phyloP scores from a whole-genome alignment of 2,113 vertebrate species.

The Ictalurus punctatus region DNA sequence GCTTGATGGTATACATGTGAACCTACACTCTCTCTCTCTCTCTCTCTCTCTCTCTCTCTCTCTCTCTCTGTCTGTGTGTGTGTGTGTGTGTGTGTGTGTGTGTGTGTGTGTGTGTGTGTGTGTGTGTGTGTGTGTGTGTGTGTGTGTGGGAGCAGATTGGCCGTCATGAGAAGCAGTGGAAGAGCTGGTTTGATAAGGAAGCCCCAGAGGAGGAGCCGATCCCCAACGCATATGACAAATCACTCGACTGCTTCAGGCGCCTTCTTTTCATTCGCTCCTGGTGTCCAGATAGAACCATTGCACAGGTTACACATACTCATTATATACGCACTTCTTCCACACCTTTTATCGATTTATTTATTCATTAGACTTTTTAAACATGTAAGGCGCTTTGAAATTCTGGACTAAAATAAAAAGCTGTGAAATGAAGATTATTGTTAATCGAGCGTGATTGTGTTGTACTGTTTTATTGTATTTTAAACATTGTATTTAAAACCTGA shows the following conservation, averaged over 20 bases:
- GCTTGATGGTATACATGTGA: not conserved
- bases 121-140: constrained; percentile 3
- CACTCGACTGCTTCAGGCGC: constrained; percentile 85
- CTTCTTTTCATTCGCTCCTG: constrained; percentile 93
- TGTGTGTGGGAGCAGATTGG: constrained; percentile 78
- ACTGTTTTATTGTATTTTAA: not conserved
- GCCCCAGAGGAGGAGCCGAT: constrained; percentile 87
- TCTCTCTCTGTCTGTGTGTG: too few species aligned
- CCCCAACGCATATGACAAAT: constrained; percentile 85
- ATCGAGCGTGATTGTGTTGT: too few species aligned
- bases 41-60: not conserved
- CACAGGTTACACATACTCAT: constrained; percentile 76
- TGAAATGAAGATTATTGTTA: not conserved
- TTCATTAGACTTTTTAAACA: not conserved
- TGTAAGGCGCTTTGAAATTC: not conserved
- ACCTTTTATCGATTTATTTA: not conserved
- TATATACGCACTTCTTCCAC: not conserved
- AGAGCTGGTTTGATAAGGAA: constrained; percentile 93
- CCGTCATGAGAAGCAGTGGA: constrained; percentile 91
- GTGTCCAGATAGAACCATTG: constrained; percentile 95
- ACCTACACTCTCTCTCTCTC: not conserved
- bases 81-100: not conserved
- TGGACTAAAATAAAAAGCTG: not conserved
- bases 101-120: not conserved
- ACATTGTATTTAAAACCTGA: not conserved